Percentiles rank a stretch among this genome's conserved stretches.
Conservation (phyloP, 37 sponge, comb jelly and placozoan species). For the Spongilla lacustris region DNA sequence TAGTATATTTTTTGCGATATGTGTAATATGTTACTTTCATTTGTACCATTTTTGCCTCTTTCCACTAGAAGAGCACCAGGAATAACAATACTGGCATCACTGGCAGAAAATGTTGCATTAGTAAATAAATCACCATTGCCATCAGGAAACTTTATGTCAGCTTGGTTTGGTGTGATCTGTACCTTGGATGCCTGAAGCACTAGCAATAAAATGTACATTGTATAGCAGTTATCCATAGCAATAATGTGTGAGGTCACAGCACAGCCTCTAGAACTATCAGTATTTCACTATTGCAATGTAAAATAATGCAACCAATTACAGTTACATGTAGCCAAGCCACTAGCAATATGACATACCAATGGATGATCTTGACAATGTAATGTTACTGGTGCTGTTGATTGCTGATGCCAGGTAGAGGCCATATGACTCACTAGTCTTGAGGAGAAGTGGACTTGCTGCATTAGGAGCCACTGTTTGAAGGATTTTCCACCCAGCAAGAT, state of each 20-base stretch:
- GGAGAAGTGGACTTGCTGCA: conserved; percentile 13
- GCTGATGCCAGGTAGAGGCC: conserved; percentile 20
- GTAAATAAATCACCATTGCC: not conserved
- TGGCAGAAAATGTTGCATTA: not conserved
- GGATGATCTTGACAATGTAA: not conserved
- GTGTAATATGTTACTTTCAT: not conserved
- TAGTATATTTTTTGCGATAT: not conserved
- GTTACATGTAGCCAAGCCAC: no score
- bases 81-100: not conserved
- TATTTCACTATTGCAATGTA: no score
- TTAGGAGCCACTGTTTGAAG: conserved; percentile 11
- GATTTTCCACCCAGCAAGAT: not conserved
- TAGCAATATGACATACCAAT: conserved; percentile 18
- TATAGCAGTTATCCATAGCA: not conserved
- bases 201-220: not conserved
- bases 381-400: not conserved
- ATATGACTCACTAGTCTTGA: conserved; percentile 36
- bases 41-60: not conserved
- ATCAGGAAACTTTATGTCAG: not conserved
- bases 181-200: not conserved
- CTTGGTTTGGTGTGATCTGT: not conserved
- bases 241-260: not conserved
- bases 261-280: no score
- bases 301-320: no score
- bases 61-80: not conserved